Evolutionary conservation across 2,797 vertebrate genomes (phyloP).

Genomic region (Nasua narica): DNA sequence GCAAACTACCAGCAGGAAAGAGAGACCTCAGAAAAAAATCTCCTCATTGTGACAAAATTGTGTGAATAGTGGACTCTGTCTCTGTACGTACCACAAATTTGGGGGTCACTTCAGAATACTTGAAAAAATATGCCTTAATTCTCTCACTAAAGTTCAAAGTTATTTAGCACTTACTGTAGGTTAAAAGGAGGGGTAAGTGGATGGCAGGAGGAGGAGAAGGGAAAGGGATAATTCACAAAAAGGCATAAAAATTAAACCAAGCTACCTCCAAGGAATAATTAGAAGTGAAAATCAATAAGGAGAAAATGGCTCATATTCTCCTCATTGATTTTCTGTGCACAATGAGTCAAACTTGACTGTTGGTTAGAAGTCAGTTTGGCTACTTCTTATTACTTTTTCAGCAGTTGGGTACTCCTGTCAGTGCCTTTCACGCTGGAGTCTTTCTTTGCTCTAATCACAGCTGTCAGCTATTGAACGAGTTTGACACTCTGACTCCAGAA

Average conservation of each 20-base stretch:
- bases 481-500: slow-evolving; percentile 49
- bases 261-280: slow-evolving; percentile 63
- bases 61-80: not conserved
- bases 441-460: slow-evolving; percentile 50
- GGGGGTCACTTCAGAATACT: not conserved
- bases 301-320: slow-evolving; percentile 61
- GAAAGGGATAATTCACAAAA: not conserved
- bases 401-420: slow-evolving; percentile 33
- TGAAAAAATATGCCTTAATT: not conserved
- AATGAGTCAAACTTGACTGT: slow-evolving; percentile 34
- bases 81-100: not conserved
- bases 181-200: not conserved
- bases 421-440: not conserved
- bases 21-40: not conserved
- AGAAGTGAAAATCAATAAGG: slow-evolving; percentile 56
- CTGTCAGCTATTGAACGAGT: slow-evolving; percentile 57
- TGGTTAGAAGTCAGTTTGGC: slow-evolving; percentile 36
- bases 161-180: not conserved
- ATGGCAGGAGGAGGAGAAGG: not conserved
- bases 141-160: not conserved
- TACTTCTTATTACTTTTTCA: slow-evolving; percentile 49
- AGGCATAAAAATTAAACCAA: slow-evolving; percentile 63
- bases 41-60: not conserved
- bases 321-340: slow-evolving; percentile 67
- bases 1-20: not conserved